phyloP scores from a whole-genome alignment of 2,113 vertebrate species.

The Myrmecobius fasciatus region DNA sequence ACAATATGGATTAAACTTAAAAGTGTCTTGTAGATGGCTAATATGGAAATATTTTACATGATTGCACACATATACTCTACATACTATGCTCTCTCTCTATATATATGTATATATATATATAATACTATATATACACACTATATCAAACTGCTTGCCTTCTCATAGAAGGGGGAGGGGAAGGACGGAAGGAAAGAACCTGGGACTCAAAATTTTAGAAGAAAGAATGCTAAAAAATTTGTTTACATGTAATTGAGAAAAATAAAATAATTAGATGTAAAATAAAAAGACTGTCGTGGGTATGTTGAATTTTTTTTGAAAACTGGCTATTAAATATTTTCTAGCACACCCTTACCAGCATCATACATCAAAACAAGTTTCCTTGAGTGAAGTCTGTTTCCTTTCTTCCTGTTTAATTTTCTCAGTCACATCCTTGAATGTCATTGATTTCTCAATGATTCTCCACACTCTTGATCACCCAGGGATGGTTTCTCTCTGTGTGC shows the following conservation, averaged over 20 bases:
- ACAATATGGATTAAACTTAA: not conserved
- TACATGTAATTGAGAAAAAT: not conserved
- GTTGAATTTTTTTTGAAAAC: not conserved
- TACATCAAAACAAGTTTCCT: not conserved
- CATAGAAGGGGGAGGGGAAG: not conserved
- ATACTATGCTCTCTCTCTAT: no score
- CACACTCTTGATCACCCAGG: not conserved
- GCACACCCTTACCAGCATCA: not conserved
- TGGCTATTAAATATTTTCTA: not conserved
- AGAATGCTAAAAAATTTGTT: not conserved
- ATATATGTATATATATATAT: no score
- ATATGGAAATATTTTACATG: not conserved
- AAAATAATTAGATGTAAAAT: not conserved
- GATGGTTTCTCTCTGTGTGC: not conserved
- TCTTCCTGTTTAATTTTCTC: not conserved
- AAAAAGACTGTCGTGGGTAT: not conserved
- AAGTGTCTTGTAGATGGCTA: not conserved
- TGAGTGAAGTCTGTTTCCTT: not conserved
- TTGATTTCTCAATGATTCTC: not conserved
- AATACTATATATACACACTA: no score
- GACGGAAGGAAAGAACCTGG: not conserved
- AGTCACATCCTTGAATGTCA: not conserved
- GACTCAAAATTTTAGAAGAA: not conserved
- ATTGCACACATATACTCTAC: not conserved
- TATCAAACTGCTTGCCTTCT: not conserved